phyloP scores from a whole-genome alignment of 2,797 vertebrate genomes.

The Enteromius paludinosus region DNA sequence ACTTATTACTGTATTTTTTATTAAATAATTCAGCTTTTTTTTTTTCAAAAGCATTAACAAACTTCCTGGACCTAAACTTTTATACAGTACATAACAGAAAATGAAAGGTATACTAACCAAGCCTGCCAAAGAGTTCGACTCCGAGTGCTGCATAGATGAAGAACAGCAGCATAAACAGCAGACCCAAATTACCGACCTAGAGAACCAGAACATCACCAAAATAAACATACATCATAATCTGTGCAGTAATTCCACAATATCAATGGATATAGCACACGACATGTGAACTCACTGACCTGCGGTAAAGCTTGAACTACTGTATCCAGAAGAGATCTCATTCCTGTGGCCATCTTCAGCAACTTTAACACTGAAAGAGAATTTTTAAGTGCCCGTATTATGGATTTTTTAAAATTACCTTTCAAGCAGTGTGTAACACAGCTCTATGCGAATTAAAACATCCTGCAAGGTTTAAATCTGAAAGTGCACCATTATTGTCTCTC shows the following conservation, averaged over 20 bases:
- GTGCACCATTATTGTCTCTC: too few species aligned
- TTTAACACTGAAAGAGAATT: slow-evolving; percentile 83
- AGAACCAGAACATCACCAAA: slow-evolving; percentile 64
- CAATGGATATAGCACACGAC: not conserved
- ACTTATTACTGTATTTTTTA: not conserved
- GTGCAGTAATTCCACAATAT: not conserved
- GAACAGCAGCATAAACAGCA: slow-evolving; percentile 99
- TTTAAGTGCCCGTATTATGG: too few species aligned
- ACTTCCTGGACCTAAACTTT: not conserved
- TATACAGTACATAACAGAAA: not conserved
- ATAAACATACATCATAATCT: not conserved
- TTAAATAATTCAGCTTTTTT: not conserved
- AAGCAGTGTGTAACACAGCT: too few species aligned
- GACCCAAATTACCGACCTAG: slow-evolving; percentile 98
- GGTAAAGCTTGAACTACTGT: slow-evolving; percentile 96
- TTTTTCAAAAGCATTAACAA: not conserved
- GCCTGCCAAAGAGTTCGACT: slow-evolving; percentile 96
- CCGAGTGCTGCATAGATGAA: slow-evolving; percentile 99
- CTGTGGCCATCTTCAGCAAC: slow-evolving; percentile 95
- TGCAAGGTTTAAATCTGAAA: too few species aligned
- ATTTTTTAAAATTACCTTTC: too few species aligned
- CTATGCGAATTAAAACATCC: too few species aligned
- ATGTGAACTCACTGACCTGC: slow-evolving; percentile 81
- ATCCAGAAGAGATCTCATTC: slow-evolving; percentile 94
- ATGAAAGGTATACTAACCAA: slow-evolving; percentile 80